Percentiles rank a stretch among this genome's conserved stretches.
These are phyloP conservation scores for Spisula solida DNA, from an alignment of 2,888 invertebrate species.

Conservation along the genomic window DNA sequence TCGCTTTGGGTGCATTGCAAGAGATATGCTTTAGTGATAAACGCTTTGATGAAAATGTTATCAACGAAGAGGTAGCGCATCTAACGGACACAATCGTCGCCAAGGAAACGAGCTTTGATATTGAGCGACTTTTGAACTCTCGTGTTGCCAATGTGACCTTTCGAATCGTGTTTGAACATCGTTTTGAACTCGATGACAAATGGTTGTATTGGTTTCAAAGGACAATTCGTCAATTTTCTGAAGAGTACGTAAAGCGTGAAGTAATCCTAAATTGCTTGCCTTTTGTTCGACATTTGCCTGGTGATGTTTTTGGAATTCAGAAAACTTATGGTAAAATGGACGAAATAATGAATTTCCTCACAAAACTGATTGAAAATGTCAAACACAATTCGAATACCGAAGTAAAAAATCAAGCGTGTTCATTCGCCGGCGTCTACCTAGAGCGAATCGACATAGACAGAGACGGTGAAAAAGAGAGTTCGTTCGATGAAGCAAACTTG, in stretches of 20 bases:
- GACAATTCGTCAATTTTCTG: background rate
- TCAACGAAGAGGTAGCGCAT: conserved; percentile 36
- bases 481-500: conserved; percentile 36
- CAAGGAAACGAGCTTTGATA: conserved; percentile 36
- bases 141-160: conserved; percentile 51
- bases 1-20: conserved; percentile 40
- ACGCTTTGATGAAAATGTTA: conserved; percentile 39
- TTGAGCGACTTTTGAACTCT: conserved; percentile 38
- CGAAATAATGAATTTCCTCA: conserved; percentile 18
- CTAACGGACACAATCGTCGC: conserved; percentile 18
- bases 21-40: conserved; percentile 52
- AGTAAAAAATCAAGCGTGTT: background rate
- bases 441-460: conserved; percentile 22
- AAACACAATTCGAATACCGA: conserved; percentile 17
- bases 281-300: conserved; percentile 15
- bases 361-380: conserved; percentile 27
- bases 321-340: conserved; percentile 5
- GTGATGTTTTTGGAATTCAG: conserved; percentile 29
- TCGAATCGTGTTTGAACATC: conserved; percentile 40
- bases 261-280: conserved; percentile 49
- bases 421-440: conserved; percentile 24
- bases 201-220: conserved; percentile 18
- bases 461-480: background rate
- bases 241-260: conserved; percentile 18
- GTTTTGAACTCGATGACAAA: conserved; percentile 51